Conservation (phyloP, 1,140 invertebrate species). For the Thereuonema tuberculata region DNA sequence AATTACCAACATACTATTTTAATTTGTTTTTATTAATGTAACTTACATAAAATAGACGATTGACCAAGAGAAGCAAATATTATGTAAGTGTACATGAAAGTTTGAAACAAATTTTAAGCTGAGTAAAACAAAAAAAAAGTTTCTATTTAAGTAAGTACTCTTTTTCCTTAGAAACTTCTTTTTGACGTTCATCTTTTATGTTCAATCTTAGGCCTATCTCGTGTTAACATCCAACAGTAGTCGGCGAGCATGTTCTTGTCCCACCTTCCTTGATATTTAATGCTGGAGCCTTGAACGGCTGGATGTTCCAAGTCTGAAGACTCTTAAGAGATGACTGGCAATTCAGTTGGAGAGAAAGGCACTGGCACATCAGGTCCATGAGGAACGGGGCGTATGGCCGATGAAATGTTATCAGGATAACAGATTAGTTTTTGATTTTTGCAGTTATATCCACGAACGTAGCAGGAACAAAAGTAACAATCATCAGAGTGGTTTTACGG, state of each 20-base stretch:
- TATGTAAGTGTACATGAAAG: not conserved
- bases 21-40: not conserved
- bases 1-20: not conserved
- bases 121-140: not conserved
- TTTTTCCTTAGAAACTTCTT: not conserved
- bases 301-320: not conserved
- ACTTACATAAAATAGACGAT: not conserved
- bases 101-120: not conserved
- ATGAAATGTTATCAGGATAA: not conserved
- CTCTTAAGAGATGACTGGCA: slow-evolving; percentile 8
- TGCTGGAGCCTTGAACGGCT: not conserved
- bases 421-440: not conserved
- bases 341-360: slow-evolving; percentile 11
- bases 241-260: not conserved
- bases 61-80: not conserved
- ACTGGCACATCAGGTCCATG: slow-evolving; percentile 8
- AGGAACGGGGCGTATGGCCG: slow-evolving; percentile 3
- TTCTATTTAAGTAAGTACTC: not conserved
- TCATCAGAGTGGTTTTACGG: not conserved
- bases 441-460: not conserved
- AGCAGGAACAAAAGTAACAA: not conserved
- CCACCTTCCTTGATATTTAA: not conserved
- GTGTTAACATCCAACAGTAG: not conserved
- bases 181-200: too few relatives aligned
- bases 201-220: not conserved